phyloP scores from a whole-genome alignment of 2,797 vertebrate species.

The Antrozous pallidus region DNA sequence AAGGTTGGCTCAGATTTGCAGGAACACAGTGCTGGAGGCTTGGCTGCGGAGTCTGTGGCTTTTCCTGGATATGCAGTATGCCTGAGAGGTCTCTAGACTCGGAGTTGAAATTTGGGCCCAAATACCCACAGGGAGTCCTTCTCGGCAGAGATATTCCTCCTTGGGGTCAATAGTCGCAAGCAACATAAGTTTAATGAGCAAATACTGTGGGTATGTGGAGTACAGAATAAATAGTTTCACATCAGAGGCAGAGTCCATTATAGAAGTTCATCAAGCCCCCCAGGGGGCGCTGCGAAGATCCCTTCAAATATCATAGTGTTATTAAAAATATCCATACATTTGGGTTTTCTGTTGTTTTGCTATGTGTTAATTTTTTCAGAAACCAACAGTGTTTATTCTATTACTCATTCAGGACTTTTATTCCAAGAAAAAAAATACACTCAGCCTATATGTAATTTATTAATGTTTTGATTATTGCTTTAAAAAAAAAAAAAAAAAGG shows the following conservation, averaged over 20 bases:
- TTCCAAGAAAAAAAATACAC: not conserved
- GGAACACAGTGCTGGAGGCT: not conserved
- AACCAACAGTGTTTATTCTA: not conserved
- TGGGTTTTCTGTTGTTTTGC: slow-evolving; percentile 36
- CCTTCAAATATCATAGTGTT: not conserved
- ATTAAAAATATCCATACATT: not conserved
- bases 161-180: not conserved
- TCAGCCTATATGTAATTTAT: not conserved
- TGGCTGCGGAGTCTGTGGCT: not conserved
- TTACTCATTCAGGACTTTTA: not conserved
- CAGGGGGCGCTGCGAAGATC: not conserved
- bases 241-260: not conserved
- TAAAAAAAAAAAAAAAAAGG: not conserved
- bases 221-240: not conserved
- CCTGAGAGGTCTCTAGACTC: not conserved
- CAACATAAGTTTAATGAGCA: not conserved
- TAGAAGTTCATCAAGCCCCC: not conserved
- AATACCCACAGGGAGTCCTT: not conserved
- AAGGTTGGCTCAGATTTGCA: not conserved
- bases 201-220: not conserved
- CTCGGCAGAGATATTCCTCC: not conserved
- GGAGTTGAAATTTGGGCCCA: not conserved
- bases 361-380: slow-evolving; percentile 21
- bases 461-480: slow-evolving; percentile 18
- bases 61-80: not conserved